Conservation (phyloP, 2,888 invertebrate genomes). For the Sarcophaga caerulescens region DNA sequence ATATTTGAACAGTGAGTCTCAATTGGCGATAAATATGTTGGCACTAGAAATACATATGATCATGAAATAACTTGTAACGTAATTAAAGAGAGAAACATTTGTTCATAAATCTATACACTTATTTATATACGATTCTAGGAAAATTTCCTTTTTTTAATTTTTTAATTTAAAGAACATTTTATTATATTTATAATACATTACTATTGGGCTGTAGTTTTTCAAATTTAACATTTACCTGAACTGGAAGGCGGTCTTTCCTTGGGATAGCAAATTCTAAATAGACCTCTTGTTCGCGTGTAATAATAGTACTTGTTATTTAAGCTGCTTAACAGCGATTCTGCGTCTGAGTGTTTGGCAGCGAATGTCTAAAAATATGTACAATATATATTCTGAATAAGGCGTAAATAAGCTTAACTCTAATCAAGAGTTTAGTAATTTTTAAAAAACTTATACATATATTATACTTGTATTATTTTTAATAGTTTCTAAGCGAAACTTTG, state of each 20-base stretch:
- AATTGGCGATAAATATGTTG: constrained; percentile 94
- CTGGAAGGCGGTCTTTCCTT: constrained; percentile 91
- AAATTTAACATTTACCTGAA: constrained; percentile 83
- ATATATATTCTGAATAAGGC: too few relatives aligned
- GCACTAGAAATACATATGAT: constrained; percentile 83
- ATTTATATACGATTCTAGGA: too few relatives aligned
- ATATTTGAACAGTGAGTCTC: constrained; percentile 97
- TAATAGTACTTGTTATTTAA: constrained; percentile 93
- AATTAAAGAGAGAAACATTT: too few relatives aligned
- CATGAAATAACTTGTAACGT: background rate
- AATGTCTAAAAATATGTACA: constrained; percentile 84
- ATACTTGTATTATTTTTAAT: too few relatives aligned
- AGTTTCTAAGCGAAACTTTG: too few relatives aligned
- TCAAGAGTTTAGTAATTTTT: too few relatives aligned
- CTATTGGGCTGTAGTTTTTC: too few relatives aligned
- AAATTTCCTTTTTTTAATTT: too few relatives aligned
- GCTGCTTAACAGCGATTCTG: constrained; percentile 87
- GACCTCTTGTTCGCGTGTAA: constrained; percentile 95
- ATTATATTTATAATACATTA: too few relatives aligned
- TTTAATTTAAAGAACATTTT: background rate
- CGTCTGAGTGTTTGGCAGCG: constrained; percentile 87
- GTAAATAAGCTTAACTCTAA: too few relatives aligned
- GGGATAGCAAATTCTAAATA: constrained; percentile 97
- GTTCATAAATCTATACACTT: too few relatives aligned
- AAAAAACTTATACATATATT: too few relatives aligned